phyloP scores from a whole-genome alignment of 2,113 vertebrate genomes.

The Aplodontia rufa region DNA sequence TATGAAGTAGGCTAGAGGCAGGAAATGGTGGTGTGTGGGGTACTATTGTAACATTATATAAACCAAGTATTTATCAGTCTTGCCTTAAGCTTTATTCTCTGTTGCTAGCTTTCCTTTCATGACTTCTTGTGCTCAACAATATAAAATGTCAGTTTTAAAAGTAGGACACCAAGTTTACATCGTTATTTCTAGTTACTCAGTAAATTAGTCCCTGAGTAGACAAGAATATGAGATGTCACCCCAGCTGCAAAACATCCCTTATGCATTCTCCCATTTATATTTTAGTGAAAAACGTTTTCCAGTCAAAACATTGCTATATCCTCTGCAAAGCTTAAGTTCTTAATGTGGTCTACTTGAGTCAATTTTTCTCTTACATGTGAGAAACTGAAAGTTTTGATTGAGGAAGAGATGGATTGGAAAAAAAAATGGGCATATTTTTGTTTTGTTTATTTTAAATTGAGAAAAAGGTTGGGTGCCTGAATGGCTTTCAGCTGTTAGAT shows the following conservation, averaged over 20 bases:
- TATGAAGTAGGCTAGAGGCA: neutral
- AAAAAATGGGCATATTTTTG: neutral
- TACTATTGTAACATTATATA: neutral
- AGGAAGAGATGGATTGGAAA: neutral
- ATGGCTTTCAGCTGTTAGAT: conserved; percentile 21
- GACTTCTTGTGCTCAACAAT: neutral
- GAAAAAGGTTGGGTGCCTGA: neutral
- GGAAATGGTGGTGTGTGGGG: neutral
- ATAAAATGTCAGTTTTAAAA: conserved; percentile 19
- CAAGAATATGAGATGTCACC: neutral
- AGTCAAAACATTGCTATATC: neutral
- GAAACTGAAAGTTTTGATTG: conserved; percentile 2
- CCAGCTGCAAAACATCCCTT: neutral
- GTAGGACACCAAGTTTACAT: neutral
- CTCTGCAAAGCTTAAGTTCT: neutral
- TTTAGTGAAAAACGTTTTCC: neutral
- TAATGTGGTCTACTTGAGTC: neutral
- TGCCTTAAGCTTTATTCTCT: neutral
- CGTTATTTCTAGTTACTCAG: neutral
- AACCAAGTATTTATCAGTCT: neutral
- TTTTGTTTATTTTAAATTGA: neutral
- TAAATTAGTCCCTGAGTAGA: neutral
- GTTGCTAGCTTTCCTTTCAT: neutral
- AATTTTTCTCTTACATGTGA: conserved; percentile 10
- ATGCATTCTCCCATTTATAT: neutral